These are phyloP conservation scores for Cistogaster globosa DNA, from an alignment of 2,888 invertebrate genomes.

Conservation along the genomic window DNA sequence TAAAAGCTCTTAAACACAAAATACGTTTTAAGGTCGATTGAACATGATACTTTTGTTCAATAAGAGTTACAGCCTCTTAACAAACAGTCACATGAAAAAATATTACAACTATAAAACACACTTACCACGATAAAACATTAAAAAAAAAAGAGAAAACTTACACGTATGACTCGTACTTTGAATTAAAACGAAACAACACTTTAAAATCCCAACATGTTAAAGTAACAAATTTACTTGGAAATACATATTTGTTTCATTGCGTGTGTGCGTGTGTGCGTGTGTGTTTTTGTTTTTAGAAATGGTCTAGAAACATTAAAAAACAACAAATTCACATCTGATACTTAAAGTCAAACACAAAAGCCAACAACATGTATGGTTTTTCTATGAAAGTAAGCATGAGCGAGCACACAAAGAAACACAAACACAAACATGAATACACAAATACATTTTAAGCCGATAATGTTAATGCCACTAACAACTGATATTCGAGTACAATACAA, in stretches of 20 bases:
- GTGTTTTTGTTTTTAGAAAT: neutral
- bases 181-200: conserved; percentile 46
- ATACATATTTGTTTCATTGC: neutral
- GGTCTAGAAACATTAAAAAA: conserved; percentile 16
- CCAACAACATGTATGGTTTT: conserved; percentile 50
- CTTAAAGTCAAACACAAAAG: conserved; percentile 55
- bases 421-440: neutral
- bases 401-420: neutral
- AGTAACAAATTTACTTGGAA: conserved; percentile 32
- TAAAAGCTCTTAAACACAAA: conserved; percentile 5
- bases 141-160: neutral
- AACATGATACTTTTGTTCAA: conserved; percentile 13
- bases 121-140: neutral
- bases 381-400: conserved; percentile 16
- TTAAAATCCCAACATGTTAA: conserved; percentile 36
- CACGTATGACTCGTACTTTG: conserved; percentile 28
- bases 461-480: conserved; percentile 1
- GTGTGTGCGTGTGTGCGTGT: neutral
- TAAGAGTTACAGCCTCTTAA: neutral
- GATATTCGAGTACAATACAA: conserved; percentile 8
- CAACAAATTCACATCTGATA: conserved; percentile 40
- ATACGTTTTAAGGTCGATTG: conserved; percentile 26
- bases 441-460: neutral
- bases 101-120: neutral
- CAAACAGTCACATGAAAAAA: conserved; percentile 19